Evolutionary conservation across 2,888 invertebrate genomes (phyloP), one percentile per base, ranked within the genome.

Genomic region (Lithophane leautieri): DNA sequence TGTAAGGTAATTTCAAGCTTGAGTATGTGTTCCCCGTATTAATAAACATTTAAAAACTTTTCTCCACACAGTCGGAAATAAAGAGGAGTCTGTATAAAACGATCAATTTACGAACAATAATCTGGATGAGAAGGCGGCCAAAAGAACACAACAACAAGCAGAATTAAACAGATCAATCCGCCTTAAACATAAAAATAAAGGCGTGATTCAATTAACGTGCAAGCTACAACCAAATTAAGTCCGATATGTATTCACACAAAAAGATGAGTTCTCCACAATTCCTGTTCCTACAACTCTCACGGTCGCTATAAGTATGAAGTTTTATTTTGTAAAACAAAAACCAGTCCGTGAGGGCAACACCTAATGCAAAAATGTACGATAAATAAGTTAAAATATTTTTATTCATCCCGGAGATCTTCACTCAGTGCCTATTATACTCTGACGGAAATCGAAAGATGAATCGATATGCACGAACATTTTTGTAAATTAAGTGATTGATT

Each of bases 381-480:
- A 9, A 28, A 50, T 50, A 22, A 75, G 7, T 28, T 28, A 16
- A 42, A 54, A 42, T 19, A 50, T 56, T 65, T 67, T 60, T 16
- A 66, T 70, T 42, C 9, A 67, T 50, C 16, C 19, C 44, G 54
- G n/a, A 52, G 50, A 74, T 74, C n/a, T 76, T 47, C 60, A 61
- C 56, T 69, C 68, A 56, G 50, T 50, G 42, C 60, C 60, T 79
- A 68, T 75, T 71, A 66, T 56, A 54, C n/a, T 58, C 25, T 47
- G 44, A 58, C 72, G 69, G 81, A 70, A 81, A 81, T 72, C 34
- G 69, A 70, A 72, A 76, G 40, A 69, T 72, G 66, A 61, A 69
- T 58, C 52, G 52, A 76, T 76, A 72, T 62, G 44, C 56, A 12
- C n/a, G 12, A 40, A n/a, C 58, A 47, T 58, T 54, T n/a, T 60